Evolutionary conservation across 2,113 vertebrate genomes (phyloP), one percentile per base, ranked within the genome.

Genomic region (Aphyosemion australe): DNA sequence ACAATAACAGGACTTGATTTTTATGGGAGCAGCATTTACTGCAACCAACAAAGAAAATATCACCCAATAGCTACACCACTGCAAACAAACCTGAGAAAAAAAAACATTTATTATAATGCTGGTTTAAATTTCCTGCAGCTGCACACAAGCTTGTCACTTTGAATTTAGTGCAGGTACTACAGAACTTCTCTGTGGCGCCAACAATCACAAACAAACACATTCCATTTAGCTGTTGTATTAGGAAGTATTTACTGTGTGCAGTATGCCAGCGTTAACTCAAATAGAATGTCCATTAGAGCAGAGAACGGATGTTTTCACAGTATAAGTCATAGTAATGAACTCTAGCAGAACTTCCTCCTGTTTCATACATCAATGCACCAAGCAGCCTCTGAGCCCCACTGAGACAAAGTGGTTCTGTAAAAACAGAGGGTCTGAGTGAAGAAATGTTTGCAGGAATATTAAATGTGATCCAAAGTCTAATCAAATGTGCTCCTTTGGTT

Each of bases 311-410:
- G 60, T 72, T 67, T 83, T 72, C 77, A 70, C 59, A 55, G 62
- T 56, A 61, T 81, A 83, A 87, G 85, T 87, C 79, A 83, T 75
- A 21, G 58, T 89, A 86, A 89, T 89, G 74, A 86, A 84, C 82
- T 81, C 70, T 45, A 62, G 50, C 71, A 72, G 60, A 84, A 62
- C 41, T 79, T 75, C 61, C 70, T 47, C 49, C 77, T 69, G 80
- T 49, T 65, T 18, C 58, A 61, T 84, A 53, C 53, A 53, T 86
- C 85, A 87, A 15, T 42, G 12, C 58, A 9, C 55, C 1, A 31
- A 68, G 26, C 46, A 37, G 42, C 57, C 6, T 37, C 34, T 65
- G 72, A 69, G 5, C 61, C 46, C 74, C n/a, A n/a, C n/a, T 26
- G 48, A 69, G 76, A 78, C 64, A 78, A 61, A 76, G 49, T 65